A percentile compares a stretch with the other conserved stretches of the same genome.
Evolutionary conservation across 2,888 invertebrate genomes (phyloP).

Genomic region (Stegophylla sp.): DNA sequence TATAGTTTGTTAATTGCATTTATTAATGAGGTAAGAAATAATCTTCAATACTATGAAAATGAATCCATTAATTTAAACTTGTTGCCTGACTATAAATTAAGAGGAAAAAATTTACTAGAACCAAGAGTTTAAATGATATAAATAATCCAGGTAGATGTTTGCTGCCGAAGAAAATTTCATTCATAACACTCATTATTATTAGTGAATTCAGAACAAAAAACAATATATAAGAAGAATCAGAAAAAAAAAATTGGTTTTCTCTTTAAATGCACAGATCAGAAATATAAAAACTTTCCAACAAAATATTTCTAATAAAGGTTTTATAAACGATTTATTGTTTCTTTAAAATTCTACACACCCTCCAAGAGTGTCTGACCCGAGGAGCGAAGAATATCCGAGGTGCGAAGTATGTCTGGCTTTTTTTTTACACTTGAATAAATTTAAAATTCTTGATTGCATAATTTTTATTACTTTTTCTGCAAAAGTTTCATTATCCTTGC

Average conservation of each 20-base stretch:
- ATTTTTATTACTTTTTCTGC: too few species aligned
- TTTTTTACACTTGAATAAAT: too few species aligned
- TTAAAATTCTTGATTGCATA: too few species aligned
- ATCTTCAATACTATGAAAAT: conserved; percentile 21
- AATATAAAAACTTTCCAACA: neutral
- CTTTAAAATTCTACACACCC: too few species aligned
- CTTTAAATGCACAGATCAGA: conserved; percentile 8
- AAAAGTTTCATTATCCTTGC: too few species aligned
- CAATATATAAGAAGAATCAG: conserved; percentile 10
- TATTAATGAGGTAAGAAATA: conserved; percentile 18
- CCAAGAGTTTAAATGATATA: neutral
- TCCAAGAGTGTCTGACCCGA: too few species aligned
- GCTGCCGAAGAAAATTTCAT: conserved; percentile 5
- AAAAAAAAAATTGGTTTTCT: conserved; percentile 19
- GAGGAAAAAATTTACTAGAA: conserved; percentile 4
- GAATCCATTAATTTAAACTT: conserved; percentile 7
- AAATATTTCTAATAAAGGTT: too few species aligned
- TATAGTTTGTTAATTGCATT: conserved; percentile 8
- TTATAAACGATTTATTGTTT: too few species aligned
- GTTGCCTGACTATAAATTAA: conserved; percentile 17
- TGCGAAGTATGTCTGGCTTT: too few species aligned
- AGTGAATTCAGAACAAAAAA: conserved; percentile 2
- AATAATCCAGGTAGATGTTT: neutral
- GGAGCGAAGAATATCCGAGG: too few species aligned
- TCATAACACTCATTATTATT: conserved; percentile 6